Base-by-base conservation (phyloP, 2,888 invertebrate genomes). In the Beris chalybata region DNA sequence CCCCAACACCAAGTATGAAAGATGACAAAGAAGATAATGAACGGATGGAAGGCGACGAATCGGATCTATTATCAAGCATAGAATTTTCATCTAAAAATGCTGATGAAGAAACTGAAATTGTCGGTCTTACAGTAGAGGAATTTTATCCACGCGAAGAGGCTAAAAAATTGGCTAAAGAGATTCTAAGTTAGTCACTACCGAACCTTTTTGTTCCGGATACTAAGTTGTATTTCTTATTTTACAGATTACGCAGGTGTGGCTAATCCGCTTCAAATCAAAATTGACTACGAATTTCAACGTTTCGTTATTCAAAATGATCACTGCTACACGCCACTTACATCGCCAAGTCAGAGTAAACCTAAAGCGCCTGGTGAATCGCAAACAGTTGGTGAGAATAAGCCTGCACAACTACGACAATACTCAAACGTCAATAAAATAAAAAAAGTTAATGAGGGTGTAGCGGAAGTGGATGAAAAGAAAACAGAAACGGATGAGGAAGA, bases 301-400 rank as follows among this genome's bases (percentile, higher is more conserved):
- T 74, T 74, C 65, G 73, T 89, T 4, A 86, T 89, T 72, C 86
- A 86, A 74, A 86, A 92, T 81, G 92, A 92, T 78, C 92, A 93
- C 75, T 92, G 92, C 75, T 92, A 92, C 72, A 92, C 92, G 53
- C 85, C 87, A 54, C 84, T 87, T 45, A 87, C 85, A 43, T 88
- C 89, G 66, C 87, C 89, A 38, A 85, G 85, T 73, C 86, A 85
- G 74, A 77, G 78, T 69, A 76, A 71, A 6, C 76, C 65, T 56
- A 76, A 70, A 12, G 4, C 45, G 13, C n/a, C 43, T 5, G 22
- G 44, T 2, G 53, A 63, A 12, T 11, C 9, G 7, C 7, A 31
- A 4, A 38, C 50, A 4, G 4, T 50, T 5, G 13, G 29, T 4
- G 54, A 64, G 6, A 67, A 76, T 75, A 45, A 75, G 74, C 31